Conservation (phyloP, 2,888 invertebrate species). For the Brachypalpus laphriformis region DNA sequence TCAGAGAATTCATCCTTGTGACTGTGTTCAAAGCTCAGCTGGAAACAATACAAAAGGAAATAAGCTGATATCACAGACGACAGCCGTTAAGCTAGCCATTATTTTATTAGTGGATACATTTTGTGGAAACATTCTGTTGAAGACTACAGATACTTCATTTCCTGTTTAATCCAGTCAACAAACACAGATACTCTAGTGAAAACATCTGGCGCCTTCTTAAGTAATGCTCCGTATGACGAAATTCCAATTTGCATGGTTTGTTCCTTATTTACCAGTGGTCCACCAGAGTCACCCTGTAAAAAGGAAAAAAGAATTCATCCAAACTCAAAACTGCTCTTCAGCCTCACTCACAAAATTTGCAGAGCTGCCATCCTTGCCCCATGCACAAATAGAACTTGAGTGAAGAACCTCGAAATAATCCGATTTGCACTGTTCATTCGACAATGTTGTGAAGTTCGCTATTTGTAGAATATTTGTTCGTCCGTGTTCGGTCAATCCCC, state of each 20-base stretch:
- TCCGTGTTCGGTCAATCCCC: slow-evolving; percentile 79
- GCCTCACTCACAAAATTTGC: slow-evolving; percentile 79
- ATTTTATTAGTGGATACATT: too few species aligned
- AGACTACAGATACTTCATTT: slow-evolving; percentile 26
- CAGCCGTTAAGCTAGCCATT: too few species aligned
- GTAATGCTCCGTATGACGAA: slow-evolving; percentile 80
- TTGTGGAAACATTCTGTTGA: too few species aligned
- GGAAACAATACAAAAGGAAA: too few species aligned
- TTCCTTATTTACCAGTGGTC: slow-evolving; percentile 78
- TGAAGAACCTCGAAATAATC: slow-evolving; percentile 76
- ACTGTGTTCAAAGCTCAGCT: too few species aligned
- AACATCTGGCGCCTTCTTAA: slow-evolving; percentile 80
- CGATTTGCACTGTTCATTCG: slow-evolving; percentile 78
- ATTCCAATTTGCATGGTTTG: slow-evolving; percentile 79
- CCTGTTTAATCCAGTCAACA: slow-evolving; percentile 77
- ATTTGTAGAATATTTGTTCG: slow-evolving; percentile 79
- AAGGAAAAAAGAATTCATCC: neutral
- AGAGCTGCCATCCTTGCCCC: slow-evolving; percentile 76
- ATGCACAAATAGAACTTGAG: slow-evolving; percentile 81
- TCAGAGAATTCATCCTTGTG: too few species aligned
- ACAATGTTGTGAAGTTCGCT: slow-evolving; percentile 78
- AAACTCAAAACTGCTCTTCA: too few species aligned
- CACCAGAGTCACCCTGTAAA: slow-evolving; percentile 81
- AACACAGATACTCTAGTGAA: slow-evolving; percentile 81
- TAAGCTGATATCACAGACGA: too few species aligned